These are phyloP conservation scores for Parus major DNA, from an alignment of 2,113 vertebrate genomes.

Conservation along the genomic window DNA sequence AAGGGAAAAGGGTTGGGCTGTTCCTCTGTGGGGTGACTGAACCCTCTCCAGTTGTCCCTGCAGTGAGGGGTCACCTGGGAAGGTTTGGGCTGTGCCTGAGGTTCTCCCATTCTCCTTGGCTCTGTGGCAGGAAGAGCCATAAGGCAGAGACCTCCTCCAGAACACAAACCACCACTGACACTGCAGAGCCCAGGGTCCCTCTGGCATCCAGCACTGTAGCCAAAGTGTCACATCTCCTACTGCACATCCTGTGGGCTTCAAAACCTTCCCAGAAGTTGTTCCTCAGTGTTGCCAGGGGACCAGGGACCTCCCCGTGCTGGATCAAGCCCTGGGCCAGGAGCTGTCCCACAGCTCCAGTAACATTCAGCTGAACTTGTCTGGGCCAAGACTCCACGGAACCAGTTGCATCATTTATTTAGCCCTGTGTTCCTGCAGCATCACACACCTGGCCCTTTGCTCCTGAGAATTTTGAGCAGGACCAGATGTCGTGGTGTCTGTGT, in stretches of 20 bases:
- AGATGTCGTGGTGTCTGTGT: conserved; percentile 4
- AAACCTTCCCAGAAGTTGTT: neutral
- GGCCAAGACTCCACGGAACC: neutral
- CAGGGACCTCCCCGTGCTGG: rapidly evolving
- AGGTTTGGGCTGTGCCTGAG: neutral
- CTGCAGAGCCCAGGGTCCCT: rapidly evolving
- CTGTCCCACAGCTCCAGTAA: neutral
- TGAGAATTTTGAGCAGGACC: neutral
- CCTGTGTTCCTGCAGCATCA: neutral
- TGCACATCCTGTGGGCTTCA: neutral
- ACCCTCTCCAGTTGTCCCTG: neutral
- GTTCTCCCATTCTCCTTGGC: rapidly evolving
- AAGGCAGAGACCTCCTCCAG: rapidly evolving
- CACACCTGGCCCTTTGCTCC: neutral
- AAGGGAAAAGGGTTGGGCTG: neutral
- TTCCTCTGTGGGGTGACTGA: rapidly evolving
- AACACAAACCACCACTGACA: rapidly evolving
- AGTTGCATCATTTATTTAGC: conserved; percentile 14
- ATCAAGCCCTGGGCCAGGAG: neutral
- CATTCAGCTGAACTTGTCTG: neutral
- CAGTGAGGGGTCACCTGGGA: rapidly evolving
- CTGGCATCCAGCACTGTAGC: rapidly evolving
- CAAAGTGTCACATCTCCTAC: neutral
- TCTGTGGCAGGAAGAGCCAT: too few species aligned
- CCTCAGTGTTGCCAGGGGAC: neutral